Conservation (phyloP, 2,113 vertebrate genomes). For the Corydoras sp. region DNA sequence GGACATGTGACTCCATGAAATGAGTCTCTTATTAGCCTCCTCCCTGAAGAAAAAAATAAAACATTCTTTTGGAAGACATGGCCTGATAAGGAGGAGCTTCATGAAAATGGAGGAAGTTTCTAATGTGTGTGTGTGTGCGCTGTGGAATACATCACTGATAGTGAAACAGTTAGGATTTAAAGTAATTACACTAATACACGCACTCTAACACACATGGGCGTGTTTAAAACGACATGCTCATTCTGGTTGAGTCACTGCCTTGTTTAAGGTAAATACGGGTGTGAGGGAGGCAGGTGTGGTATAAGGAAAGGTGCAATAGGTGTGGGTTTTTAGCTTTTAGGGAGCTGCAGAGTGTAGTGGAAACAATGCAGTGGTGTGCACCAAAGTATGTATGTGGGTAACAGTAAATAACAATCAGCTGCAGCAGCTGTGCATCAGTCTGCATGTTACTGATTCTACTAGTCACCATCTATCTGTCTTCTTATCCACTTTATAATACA, state of each 20-base stretch:
- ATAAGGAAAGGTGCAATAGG: neutral
- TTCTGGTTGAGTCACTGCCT: constrained; percentile 21
- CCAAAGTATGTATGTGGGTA: neutral
- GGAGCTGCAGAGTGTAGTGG: neutral
- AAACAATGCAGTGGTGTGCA: neutral
- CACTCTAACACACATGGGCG: neutral
- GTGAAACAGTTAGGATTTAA: too few relatives aligned
- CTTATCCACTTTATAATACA: too few relatives aligned
- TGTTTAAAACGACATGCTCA: constrained; percentile 23
- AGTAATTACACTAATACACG: too few relatives aligned
- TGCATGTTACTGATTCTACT: too few relatives aligned
- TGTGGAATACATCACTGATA: too few relatives aligned
- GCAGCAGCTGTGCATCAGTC: neutral
- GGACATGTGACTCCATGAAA: constrained; percentile 30
- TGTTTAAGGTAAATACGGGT: constrained; percentile 29
- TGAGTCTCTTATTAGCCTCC: constrained; percentile 2
- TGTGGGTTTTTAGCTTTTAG: neutral
- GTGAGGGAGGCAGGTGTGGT: constrained; percentile 33
- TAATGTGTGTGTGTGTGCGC: neutral
- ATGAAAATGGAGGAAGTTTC: constrained; percentile 34
- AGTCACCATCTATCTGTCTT: too few relatives aligned
- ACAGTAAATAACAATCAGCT: neutral
- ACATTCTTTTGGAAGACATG: constrained; percentile 52
- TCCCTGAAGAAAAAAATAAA: constrained; percentile 17
- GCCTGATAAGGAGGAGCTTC: constrained; percentile 59